Evolutionary conservation across 2,113 vertebrate species (phyloP), one percentile per base, ranked within the genome.

Genomic region (Hyperopisus bebe): DNA sequence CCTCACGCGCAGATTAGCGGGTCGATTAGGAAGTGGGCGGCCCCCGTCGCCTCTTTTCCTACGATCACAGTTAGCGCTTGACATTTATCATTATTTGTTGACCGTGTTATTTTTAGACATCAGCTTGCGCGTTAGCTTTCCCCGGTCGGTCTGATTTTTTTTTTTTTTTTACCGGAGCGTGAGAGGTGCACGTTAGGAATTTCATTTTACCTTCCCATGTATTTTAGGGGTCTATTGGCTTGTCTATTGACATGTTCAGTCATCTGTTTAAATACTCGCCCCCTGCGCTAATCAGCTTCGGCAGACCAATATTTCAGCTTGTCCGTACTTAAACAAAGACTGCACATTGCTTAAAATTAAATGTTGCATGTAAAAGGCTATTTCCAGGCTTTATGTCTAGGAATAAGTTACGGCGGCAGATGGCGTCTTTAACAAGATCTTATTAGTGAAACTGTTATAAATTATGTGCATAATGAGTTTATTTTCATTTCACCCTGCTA

Each of bases 401-500:
- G 17, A 51, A 55, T 55, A 87, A 42, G 21, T 53, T n/a, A 27
- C 50, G 7, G 48, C 13, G n/a, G 85, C 85, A 19, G 11, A 11
- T 35, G 31, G 50, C n/a, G 48, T 55, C 50, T 87, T 84, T 21
- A 39, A 87, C n/a, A 1, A 9, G 83, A 31, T 19, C 19, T 44
- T 87, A 53, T 87, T 53, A 35, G 48, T 19, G 35, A 88, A 88
- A 24, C 11, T 7, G 35, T 58, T 42, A 35, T 50, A 58, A 53
- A n/a, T 50, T 58, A 44, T n/a, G 39, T 11, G 21, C 55, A 88
- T n/a, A 88, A 88, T n/a, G 9, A 62, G 87, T 58, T 66, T 42
- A 58, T 66, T 88, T 58, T 88, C 31, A 42, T 88, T 58, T 88
- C 87, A 58, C 55, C 31, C 51, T n/a, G 51, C 55, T 58, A 88